phyloP scores from a whole-genome alignment of 30 jellyfish, hydroid and myxozoan genomes.

The Aurelia sp. region DNA sequence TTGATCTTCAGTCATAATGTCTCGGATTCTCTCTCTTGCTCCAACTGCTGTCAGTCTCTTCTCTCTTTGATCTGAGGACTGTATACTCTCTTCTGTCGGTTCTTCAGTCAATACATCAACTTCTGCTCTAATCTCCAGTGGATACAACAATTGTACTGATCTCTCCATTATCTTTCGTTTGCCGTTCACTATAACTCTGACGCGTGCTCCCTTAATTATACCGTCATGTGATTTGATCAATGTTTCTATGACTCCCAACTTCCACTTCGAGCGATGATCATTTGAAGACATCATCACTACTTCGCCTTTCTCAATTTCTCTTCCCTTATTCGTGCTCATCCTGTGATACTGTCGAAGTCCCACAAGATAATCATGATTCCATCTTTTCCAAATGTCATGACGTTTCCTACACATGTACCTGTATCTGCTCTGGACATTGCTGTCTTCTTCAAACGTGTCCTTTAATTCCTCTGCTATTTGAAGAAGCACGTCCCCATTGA shows the following conservation, averaged over 20 bases:
- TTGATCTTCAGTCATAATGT: too few species aligned
- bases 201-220: not conserved
- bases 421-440: not conserved
- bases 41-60: too few species aligned
- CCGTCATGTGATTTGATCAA: slow-evolving; percentile 7
- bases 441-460: not conserved
- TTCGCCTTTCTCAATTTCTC: not conserved
- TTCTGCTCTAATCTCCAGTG: slow-evolving; percentile 15
- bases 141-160: slow-evolving; percentile 1
- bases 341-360: slow-evolving; percentile 23
- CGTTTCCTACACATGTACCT: slow-evolving; percentile 5
- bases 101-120: not conserved
- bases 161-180: not conserved
- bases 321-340: not conserved
- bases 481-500: slow-evolving; percentile 3
- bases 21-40: too few species aligned
- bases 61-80: too few species aligned
- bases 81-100: too few species aligned
- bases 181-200: not conserved
- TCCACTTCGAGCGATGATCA: slow-evolving; percentile 11
- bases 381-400: slow-evolving; percentile 24
- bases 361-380: slow-evolving; percentile 11
- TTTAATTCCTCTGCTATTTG: not conserved
- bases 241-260: not conserved
- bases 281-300: not conserved